Evolutionary conservation across 1,140 invertebrate genomes (phyloP).

Genomic region (Diabrotica virgifera): DNA sequence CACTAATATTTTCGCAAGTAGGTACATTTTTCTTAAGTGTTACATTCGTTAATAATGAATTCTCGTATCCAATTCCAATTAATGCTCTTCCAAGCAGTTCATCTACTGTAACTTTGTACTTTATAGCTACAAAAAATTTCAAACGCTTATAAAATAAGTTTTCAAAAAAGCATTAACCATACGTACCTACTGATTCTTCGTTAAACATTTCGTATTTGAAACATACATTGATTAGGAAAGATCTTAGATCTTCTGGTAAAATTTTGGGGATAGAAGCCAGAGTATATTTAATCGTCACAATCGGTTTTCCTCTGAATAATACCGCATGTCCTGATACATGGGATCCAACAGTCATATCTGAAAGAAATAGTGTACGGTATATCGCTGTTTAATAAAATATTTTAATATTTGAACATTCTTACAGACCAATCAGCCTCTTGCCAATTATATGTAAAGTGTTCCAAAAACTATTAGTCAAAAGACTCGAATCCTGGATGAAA

Average conservation of each 20-base stretch:
- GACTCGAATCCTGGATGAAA: no score
- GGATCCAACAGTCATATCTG: conserved; percentile 12
- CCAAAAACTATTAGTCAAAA: no score
- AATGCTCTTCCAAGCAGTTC: conserved; percentile 4
- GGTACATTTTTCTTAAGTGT: not conserved
- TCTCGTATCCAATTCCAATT: not conserved
- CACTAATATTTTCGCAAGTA: conserved; percentile 5
- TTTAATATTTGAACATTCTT: no score
- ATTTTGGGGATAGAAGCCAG: not conserved
- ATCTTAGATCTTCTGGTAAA: not conserved
- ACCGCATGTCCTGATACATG: conserved; percentile 16
- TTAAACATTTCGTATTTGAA: not conserved
- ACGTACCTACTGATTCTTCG: conserved; percentile 1
- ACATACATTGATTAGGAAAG: conserved; percentile 8
- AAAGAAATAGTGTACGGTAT: not conserved
- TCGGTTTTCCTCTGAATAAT: conserved; percentile 5
- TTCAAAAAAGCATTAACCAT: not conserved
- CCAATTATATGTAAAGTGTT: no score
- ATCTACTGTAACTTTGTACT: not conserved
- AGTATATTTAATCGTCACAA: conserved; percentile 11
- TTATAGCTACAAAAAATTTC: not conserved
- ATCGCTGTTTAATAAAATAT: no score
- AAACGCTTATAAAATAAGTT: not conserved
- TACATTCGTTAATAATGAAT: not conserved
- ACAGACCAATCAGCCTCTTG: no score